Evolutionary conservation across 1,140 invertebrate genomes (phyloP).

Genomic region (Penaeus japonicus): DNA sequence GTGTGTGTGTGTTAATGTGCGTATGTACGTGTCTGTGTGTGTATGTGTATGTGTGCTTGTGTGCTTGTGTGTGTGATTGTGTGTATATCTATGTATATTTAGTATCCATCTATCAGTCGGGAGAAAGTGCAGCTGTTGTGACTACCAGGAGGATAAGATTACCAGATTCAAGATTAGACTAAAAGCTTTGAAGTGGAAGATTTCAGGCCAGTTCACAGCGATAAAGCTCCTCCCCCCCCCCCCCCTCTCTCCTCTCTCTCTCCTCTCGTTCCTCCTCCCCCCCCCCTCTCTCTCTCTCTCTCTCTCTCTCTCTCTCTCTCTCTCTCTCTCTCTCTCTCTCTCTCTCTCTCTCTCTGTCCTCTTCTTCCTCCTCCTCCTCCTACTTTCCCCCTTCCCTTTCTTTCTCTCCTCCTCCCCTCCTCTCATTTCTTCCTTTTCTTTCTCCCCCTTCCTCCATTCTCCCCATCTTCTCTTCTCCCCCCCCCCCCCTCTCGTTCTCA

Average conservation of each 20-base stretch:
- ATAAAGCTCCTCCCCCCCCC: not conserved
- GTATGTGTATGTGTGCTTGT: too few relatives aligned
- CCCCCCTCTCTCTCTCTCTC: not conserved
- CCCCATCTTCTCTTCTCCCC: too few relatives aligned
- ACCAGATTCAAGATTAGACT: conserved; percentile 51
- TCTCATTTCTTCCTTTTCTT: too few relatives aligned
- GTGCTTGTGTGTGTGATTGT: not conserved
- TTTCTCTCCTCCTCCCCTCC: too few relatives aligned
- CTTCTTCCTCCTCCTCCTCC: not conserved
- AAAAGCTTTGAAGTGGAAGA: conserved; percentile 52
- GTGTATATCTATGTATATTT: too few relatives aligned
- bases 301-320: not conserved
- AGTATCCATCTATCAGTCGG: too few relatives aligned
- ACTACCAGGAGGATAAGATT: conserved; percentile 36
- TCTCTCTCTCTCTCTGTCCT: not conserved
- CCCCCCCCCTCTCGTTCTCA: too few relatives aligned
- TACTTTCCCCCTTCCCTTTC: too few relatives aligned
- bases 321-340: not conserved
- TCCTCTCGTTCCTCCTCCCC: not conserved
- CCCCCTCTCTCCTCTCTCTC: not conserved
- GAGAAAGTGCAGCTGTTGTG: conserved; percentile 19
- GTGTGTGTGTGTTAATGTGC: not conserved
- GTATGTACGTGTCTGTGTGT: not conserved
- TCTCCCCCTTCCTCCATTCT: too few relatives aligned
- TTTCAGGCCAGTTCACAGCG: conserved; percentile 37